Evolutionary conservation across 1,140 invertebrate genomes (phyloP).

Genomic region (Drosophila sulfurigaster): DNA sequence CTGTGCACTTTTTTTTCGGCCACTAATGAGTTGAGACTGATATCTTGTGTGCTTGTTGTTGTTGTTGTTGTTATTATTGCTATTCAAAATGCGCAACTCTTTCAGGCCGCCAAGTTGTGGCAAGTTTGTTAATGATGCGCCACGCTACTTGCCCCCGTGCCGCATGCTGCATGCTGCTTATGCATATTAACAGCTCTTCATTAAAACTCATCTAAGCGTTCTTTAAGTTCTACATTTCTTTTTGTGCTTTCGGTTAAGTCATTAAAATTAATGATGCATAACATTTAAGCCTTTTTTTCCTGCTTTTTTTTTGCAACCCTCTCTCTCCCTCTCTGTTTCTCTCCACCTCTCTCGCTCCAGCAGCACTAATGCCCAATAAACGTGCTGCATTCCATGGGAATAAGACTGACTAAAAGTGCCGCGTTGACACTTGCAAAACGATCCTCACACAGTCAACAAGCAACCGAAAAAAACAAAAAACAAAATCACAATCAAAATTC

Average conservation of each 20-base stretch:
- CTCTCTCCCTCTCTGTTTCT: background rate
- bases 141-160: background rate
- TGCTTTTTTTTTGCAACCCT: background rate
- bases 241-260: conserved; percentile 56
- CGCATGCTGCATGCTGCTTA: conserved; percentile 7
- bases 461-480: background rate
- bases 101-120: conserved; percentile 33
- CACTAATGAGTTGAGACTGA: conserved; percentile 30
- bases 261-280: conserved; percentile 81
- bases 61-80: background rate
- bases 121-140: conserved; percentile 43
- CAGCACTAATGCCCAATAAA: conserved; percentile 8
- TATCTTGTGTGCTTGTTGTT: conserved; percentile 14
- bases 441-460: conserved; percentile 6
- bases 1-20: background rate
- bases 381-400: conserved; percentile 5
- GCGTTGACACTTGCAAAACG: conserved; percentile 39
- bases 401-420: conserved; percentile 18
- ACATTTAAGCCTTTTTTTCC: background rate
- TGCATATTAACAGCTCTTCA: conserved; percentile 41
- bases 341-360: background rate
- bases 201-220: conserved; percentile 45
- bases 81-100: conserved; percentile 11
- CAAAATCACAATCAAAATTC: conserved; percentile 14
- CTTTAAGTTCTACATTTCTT: conserved; percentile 18